phyloP scores from a whole-genome alignment of 2,113 vertebrate species.

The Cardinalis cardinalis region DNA sequence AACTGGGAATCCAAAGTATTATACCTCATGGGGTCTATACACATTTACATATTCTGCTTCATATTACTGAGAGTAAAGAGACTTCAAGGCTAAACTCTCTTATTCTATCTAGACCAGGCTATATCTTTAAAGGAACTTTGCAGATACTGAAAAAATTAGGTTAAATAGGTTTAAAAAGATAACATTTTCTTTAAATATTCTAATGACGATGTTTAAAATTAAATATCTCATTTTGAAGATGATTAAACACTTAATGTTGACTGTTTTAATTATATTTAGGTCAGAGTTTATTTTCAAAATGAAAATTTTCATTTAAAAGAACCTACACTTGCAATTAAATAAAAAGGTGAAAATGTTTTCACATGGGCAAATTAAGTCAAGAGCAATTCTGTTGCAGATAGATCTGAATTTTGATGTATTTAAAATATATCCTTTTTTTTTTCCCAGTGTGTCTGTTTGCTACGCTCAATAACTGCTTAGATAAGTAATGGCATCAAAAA shows the following conservation, averaged over 20 bases:
- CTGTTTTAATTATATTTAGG: neutral
- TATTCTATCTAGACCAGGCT: neutral
- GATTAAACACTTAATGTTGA: neutral
- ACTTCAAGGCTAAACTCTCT: neutral
- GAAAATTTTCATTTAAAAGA: neutral
- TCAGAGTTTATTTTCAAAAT: neutral
- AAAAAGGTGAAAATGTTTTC: neutral
- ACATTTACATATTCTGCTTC: neutral
- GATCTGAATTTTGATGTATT: neutral
- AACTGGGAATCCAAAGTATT: neutral
- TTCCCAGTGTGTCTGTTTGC: accelerated
- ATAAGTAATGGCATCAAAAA: neutral
- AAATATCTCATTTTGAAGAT: neutral
- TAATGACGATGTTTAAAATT: neutral
- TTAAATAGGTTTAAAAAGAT: neutral
- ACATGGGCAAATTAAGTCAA: neutral
- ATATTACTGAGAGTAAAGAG: neutral
- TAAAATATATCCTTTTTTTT: neutral
- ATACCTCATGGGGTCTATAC: neutral
- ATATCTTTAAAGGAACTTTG: neutral
- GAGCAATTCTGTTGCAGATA: neutral
- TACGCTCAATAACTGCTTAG: neutral
- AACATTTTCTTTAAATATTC: neutral
- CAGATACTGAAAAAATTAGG: neutral
- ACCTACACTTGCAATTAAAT: neutral